phyloP scores from a whole-genome alignment of 2,797 vertebrate genomes.

The Poeciliopsis paucimaculata region DNA sequence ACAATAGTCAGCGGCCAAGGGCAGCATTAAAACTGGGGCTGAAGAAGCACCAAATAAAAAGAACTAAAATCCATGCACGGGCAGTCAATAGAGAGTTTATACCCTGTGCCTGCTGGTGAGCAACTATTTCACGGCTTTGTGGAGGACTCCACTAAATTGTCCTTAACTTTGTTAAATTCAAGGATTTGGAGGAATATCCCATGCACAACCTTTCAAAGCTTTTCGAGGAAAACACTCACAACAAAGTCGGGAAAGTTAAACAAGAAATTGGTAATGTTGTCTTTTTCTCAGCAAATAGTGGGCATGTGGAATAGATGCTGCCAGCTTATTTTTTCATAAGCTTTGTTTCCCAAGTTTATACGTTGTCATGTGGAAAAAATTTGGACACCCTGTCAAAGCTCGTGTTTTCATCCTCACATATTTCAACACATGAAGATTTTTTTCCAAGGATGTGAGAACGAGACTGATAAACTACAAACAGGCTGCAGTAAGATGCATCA shows the following conservation, averaged over 20 bases:
- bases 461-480: background rate
- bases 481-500: background rate
- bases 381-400: background rate
- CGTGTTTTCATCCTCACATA: too few relatives aligned
- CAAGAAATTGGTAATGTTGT: background rate
- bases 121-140: background rate
- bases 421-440: background rate
- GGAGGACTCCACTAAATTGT: background rate
- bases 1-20: background rate
- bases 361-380: background rate
- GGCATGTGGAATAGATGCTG: background rate
- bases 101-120: background rate
- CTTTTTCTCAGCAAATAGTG: background rate
- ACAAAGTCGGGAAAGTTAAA: background rate
- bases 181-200: background rate
- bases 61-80: background rate
- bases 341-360: background rate
- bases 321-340: background rate
- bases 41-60: background rate
- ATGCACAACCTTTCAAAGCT: background rate
- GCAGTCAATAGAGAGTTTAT: background rate
- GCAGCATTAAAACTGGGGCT: background rate
- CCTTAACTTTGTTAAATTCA: background rate
- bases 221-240: background rate
- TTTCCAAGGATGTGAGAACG: background rate